Evolutionary conservation across 2,888 invertebrate species (phyloP), one percentile per base, ranked within the genome.

Genomic region (Thecophora atra): DNA sequence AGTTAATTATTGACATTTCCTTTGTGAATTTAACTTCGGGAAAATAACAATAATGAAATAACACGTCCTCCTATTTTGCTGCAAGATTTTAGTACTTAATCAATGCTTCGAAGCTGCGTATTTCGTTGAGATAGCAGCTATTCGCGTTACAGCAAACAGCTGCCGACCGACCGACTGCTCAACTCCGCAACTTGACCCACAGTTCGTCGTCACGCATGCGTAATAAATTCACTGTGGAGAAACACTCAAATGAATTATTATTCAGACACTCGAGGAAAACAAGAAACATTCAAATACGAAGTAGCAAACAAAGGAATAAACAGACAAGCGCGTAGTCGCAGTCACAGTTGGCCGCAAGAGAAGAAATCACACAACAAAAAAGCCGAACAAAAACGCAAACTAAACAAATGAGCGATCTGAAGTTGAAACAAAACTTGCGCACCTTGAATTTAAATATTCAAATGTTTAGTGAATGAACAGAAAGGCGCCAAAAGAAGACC

Each of bases 401-500:
- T 11, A 47, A 47, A 47, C 13, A 47, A 47, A 47, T 47, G 15
- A 15, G 2, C 37, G 37, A 37, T 37, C 24, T 24, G 24, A 28
- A 58, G 28, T 28, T 58, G 26, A 58, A 37, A 47, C 24, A 64
- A 64, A 64, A 64, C 42, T 21, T 64, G 64, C 47, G 21, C 64
- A 19, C 64, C 64, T 64, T 64, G 64, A 64, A 64, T 63, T 63
- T 37, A 63, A 63, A 47, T 64, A 24, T 19, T 64, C 17, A n/a
- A 42, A 64, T 47, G 47, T 44, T 47, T 44, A 21, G 5, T 17
- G 58, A 24, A 28, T 24, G 11, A 28, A 28, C 4, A n/a, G n/a
- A 17, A 58, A 15, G 26, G 24, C 54, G n/a, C n/a, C 21, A 21
- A 11, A 21, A 54, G n/a, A 8, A 15, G 54, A 54, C 54, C 54